Conservation (phyloP, 2,888 invertebrate species). For the Cryptophagus acutangulus region DNA sequence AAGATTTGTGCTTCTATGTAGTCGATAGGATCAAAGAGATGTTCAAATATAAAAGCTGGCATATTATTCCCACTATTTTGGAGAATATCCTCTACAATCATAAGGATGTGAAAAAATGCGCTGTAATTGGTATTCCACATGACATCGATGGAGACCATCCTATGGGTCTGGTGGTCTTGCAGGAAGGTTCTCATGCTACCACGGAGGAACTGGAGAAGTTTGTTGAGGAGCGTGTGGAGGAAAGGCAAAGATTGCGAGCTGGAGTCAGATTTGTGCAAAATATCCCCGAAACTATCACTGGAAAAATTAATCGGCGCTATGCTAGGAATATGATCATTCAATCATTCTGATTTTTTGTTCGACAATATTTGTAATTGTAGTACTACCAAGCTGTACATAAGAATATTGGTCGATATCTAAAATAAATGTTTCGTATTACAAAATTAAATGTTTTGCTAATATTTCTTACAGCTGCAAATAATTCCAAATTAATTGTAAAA, state of each 20-base stretch:
- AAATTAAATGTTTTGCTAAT: no score
- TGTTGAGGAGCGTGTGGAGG: conserved; percentile 34
- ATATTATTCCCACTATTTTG: conserved; percentile 71
- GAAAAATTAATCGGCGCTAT: conserved; percentile 34
- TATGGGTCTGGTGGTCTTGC: conserved; percentile 20
- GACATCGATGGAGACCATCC: conserved; percentile 67
- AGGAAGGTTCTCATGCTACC: conserved; percentile 21
- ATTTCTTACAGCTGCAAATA: no score
- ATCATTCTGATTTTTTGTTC: no score
- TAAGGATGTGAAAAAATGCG: conserved; percentile 69
- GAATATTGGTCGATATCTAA: no score
- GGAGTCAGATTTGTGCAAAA: conserved; percentile 37
- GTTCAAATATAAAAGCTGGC: conserved; percentile 49
- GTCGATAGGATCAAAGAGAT: conserved; percentile 49
- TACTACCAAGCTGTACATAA: no score
- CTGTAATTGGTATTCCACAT: conserved; percentile 73
- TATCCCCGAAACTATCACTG: conserved; percentile 38
- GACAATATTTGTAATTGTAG: no score
- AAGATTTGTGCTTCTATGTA: conserved; percentile 46
- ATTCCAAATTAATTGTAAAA: no score
- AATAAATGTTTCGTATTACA: no score
- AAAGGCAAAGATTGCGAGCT: conserved; percentile 36
- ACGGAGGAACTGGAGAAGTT: conserved; percentile 34
- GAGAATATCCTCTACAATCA: conserved; percentile 66
- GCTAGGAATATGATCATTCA: conserved; percentile 23